These are phyloP conservation scores for Oceanites oceanicus DNA, from an alignment of 2,113 vertebrate species.

Conservation along the genomic window DNA sequence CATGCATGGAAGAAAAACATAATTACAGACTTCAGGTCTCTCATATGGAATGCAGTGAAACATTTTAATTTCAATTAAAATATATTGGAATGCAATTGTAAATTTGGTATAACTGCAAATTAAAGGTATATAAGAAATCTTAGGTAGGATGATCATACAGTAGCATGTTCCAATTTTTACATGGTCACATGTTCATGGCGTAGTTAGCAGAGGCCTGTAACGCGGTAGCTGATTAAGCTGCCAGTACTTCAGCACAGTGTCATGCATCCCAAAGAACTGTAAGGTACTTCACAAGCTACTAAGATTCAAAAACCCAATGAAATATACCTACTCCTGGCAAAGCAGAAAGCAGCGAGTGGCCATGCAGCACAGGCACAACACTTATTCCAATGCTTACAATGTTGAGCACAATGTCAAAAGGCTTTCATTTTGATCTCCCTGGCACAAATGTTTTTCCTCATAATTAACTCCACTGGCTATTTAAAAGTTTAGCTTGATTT, in stretches of 20 bases:
- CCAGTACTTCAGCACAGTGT: not conserved
- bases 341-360: not conserved
- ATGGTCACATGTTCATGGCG: not conserved
- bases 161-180: not conserved
- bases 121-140: not conserved
- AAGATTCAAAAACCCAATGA: not conserved
- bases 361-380: not conserved
- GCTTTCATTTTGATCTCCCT: not conserved
- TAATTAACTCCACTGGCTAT: not conserved
- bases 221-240: not conserved
- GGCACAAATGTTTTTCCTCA: not conserved
- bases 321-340: not conserved
- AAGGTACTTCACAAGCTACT: not conserved
- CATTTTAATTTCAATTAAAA: not conserved
- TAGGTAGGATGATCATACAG: not conserved
- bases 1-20: not conserved
- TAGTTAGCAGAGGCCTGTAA: not conserved
- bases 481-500: not conserved
- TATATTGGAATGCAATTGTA: not conserved
- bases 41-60: not conserved
- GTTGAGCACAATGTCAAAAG: not conserved
- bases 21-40: not conserved
- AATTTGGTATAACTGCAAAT: not conserved
- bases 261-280: not conserved
- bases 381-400: not conserved